Conservation (phyloP, 2,113 vertebrate species). For the Colius striatus region DNA sequence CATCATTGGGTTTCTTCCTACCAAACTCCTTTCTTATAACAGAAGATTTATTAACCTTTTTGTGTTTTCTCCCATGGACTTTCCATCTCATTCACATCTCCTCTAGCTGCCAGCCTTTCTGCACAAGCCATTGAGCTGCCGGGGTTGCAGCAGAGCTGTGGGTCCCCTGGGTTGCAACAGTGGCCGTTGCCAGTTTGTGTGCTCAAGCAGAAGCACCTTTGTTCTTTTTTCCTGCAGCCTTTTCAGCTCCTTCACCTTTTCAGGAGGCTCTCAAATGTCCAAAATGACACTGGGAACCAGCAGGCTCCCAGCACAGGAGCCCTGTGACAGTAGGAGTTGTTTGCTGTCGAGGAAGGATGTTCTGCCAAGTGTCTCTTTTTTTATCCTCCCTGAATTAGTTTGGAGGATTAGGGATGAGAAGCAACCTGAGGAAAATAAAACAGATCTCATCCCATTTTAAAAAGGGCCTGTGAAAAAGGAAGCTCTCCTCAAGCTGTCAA, state of each 20-base stretch:
- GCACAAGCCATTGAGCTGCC: background rate
- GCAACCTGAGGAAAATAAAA: background rate
- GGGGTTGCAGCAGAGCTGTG: background rate
- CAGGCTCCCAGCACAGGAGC: background rate
- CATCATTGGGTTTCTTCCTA: background rate
- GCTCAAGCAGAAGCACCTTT: background rate
- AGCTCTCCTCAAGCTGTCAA: background rate
- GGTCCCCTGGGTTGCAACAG: background rate
- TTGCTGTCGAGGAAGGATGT: background rate
- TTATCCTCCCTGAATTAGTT: background rate
- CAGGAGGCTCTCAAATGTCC: background rate
- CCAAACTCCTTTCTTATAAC: background rate
- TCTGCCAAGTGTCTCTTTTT: background rate
- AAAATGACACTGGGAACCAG: accelerated
- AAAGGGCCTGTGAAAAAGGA: background rate
- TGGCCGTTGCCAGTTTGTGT: background rate
- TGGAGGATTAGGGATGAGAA: background rate
- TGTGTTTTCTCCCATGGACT: background rate
- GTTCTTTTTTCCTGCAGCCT: background rate
- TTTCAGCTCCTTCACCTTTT: background rate
- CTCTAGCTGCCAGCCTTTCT: background rate
- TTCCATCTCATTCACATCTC: background rate
- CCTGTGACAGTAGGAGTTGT: too few species aligned
- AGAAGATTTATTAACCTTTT: background rate
- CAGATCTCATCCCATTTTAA: background rate